phyloP scores from a whole-genome alignment of 2,113 vertebrate genomes.

The Dissostichus mawsoni region DNA sequence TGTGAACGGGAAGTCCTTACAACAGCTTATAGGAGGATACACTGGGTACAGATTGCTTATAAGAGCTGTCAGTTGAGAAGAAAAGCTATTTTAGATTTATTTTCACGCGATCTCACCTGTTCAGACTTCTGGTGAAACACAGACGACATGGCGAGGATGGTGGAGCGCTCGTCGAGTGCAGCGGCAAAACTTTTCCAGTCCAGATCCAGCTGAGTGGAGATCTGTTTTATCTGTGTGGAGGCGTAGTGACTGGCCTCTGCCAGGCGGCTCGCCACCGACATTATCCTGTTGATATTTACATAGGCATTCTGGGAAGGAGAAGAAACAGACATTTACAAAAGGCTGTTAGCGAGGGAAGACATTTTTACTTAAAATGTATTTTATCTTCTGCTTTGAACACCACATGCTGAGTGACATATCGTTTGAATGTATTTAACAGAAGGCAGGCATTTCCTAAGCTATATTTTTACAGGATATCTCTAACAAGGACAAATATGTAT shows the following conservation, averaged over 20 bases:
- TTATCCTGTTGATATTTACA: conserved; percentile 98
- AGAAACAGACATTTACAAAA: too few species aligned
- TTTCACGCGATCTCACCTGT: conserved; percentile 84
- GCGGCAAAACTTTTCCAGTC: conserved; percentile 98
- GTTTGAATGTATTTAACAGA: too few species aligned
- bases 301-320: conserved; percentile 90
- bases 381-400: too few species aligned
- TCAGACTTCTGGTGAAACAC: conserved; percentile 97
- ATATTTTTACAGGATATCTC: too few species aligned
- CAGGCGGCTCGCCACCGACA: conserved; percentile 95
- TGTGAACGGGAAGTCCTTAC: too few species aligned
- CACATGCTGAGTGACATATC: too few species aligned
- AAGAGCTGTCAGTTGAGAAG: background rate
- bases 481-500: too few species aligned
- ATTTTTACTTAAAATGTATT: too few species aligned
- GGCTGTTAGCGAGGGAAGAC: too few species aligned
- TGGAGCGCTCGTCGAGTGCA: conserved; percentile 96
- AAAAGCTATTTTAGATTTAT: background rate
- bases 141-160: conserved; percentile 95
- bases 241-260: conserved; percentile 97
- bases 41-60: background rate
- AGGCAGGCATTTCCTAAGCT: too few species aligned
- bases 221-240: conserved; percentile 98
- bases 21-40: too few species aligned
- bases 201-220: conserved; percentile 94